Conservation (phyloP, 2,888 invertebrate genomes). For the Busseola fusca region DNA sequence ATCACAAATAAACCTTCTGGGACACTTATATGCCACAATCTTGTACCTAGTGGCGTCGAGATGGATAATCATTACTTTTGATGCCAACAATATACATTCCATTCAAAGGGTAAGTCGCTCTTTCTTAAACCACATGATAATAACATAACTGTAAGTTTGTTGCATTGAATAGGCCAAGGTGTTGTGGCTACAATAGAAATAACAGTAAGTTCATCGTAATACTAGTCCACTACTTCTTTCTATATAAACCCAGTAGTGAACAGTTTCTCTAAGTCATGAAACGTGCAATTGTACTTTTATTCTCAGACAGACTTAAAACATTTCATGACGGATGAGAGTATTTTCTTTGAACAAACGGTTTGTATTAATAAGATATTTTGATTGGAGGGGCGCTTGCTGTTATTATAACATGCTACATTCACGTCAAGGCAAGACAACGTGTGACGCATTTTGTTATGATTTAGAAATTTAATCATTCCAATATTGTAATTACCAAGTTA, state of each 20-base stretch:
- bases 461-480: constrained; percentile 77
- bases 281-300: constrained; percentile 18
- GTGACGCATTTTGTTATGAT: constrained; percentile 67
- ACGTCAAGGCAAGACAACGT: constrained; percentile 61
- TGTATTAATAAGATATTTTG: constrained; percentile 17
- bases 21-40: too few species aligned
- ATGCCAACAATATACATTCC: background rate
- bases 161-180: constrained; percentile 15
- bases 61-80: background rate
- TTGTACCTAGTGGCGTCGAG: background rate
- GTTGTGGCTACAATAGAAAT: constrained; percentile 6
- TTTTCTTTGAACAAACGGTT: constrained; percentile 13
- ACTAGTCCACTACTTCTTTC: background rate
- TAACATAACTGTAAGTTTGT: background rate
- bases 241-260: constrained; percentile 17
- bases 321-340: constrained; percentile 15
- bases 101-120: background rate
- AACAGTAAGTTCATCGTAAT: constrained; percentile 28
- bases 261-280: constrained; percentile 21
- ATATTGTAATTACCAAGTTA: constrained; percentile 56
- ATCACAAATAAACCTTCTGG: background rate
- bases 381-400: constrained; percentile 18
- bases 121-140: background rate
- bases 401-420: constrained; percentile 54
- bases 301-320: constrained; percentile 16